Conservation (phyloP, 2,888 invertebrate genomes). For the Ptychoptera albimana region DNA sequence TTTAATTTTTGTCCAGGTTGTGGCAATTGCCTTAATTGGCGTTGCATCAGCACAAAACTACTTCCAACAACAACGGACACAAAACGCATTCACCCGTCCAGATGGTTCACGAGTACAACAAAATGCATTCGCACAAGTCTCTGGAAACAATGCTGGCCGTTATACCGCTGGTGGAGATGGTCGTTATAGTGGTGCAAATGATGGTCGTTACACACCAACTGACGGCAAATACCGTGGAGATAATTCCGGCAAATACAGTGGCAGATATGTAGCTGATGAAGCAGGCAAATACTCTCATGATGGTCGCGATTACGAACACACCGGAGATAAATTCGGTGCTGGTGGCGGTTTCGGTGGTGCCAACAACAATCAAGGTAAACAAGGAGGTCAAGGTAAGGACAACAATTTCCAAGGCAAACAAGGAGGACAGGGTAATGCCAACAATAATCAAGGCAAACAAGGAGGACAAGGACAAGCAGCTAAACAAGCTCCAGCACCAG, state of each 20-base stretch:
- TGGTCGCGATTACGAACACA: no score
- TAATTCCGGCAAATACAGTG: slow-evolving; percentile 34
- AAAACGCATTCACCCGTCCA: no score
- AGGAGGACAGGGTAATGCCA: no score
- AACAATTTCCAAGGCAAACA: no score
- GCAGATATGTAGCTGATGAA: neutral
- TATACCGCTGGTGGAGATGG: slow-evolving; percentile 34
- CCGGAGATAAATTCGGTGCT: no score
- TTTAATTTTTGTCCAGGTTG: neutral
- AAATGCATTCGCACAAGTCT: slow-evolving; percentile 10
- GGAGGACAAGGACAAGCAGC: neutral
- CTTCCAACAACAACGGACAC: no score
- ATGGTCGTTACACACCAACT: slow-evolving; percentile 33
- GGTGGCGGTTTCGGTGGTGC: neutral
- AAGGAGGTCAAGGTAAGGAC: no score
- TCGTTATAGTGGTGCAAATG: slow-evolving; percentile 36
- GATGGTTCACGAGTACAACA: no score
- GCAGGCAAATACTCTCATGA: no score
- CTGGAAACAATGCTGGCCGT: slow-evolving; percentile 25
- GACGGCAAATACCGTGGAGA: slow-evolving; percentile 32
- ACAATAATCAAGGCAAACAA: neutral
- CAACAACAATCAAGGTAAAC: no score
- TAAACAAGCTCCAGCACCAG: neutral
- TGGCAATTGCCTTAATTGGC: slow-evolving; percentile 5
- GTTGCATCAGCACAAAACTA: slow-evolving; percentile 7